Percentiles rank a stretch among this genome's conserved stretches.
Conservation (phyloP, 2,113 vertebrate species). For the Pristiophorus japonicus region DNA sequence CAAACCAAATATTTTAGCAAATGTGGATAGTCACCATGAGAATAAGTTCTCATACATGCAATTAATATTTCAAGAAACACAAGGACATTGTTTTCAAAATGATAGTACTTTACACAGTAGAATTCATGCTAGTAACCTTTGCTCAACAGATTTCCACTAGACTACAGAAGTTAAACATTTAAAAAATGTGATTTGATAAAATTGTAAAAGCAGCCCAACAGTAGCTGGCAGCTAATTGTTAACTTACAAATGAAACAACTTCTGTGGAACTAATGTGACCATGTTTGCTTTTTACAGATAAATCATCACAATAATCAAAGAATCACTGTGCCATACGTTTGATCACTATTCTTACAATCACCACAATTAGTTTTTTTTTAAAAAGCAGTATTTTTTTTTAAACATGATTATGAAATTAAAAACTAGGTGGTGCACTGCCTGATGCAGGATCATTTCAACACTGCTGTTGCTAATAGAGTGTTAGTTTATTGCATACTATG, state of each 20-base stretch:
- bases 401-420: not conserved
- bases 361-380: not conserved
- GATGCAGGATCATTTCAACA: not conserved
- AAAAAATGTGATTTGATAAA: not conserved
- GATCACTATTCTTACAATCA: not conserved
- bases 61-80: not conserved
- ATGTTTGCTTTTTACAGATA: not conserved
- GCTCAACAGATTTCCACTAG: not conserved
- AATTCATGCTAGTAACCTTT: not conserved
- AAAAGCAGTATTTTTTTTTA: not conserved
- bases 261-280: not conserved
- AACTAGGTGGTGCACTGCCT: not conserved
- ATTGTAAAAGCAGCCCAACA: not conserved
- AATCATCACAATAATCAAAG: not conserved
- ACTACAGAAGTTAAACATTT: not conserved
- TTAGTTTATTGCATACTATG: not conserved
- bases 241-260: not conserved
- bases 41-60: not conserved
- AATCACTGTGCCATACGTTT: not conserved
- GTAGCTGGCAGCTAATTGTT: not conserved
- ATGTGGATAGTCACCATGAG: not conserved
- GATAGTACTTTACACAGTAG: not conserved
- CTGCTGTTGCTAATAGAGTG: not conserved
- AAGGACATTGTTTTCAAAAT: not conserved
- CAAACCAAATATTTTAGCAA: not conserved